Evolutionary conservation across 2,888 invertebrate species (phyloP).

Genomic region (Aromia moschata): DNA sequence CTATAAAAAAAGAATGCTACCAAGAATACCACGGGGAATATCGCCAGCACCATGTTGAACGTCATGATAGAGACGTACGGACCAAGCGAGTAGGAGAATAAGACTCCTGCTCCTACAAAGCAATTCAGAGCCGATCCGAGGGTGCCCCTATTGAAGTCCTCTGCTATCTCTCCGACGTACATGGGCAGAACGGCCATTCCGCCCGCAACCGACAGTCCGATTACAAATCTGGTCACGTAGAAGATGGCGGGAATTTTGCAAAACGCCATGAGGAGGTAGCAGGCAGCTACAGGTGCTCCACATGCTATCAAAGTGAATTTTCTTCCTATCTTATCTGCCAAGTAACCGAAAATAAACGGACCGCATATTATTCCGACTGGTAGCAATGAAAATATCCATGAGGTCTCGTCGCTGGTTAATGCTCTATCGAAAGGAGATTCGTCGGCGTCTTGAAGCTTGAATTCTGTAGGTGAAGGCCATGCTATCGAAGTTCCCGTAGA

Average conservation of each 20-base stretch:
- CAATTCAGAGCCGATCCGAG: constrained; percentile 63
- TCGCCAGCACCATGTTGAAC: constrained; percentile 31
- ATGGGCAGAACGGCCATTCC: constrained; percentile 79
- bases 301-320: constrained; percentile 73
- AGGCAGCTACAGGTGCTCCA: constrained; percentile 73
- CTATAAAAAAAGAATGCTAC: constrained; percentile 63
- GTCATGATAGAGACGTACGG: constrained; percentile 34
- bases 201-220: constrained; percentile 74
- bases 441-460: constrained; percentile 6
- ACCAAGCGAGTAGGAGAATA: constrained; percentile 36
- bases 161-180: constrained; percentile 87
- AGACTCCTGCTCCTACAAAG: constrained; percentile 30
- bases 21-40: constrained; percentile 35
- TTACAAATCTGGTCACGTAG: constrained; percentile 68
- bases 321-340: constrained; percentile 73
- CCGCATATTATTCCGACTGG: constrained; percentile 67
- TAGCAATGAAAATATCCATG: constrained; percentile 66
- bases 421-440: constrained; percentile 7
- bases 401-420: constrained; percentile 57
- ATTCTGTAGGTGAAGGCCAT: constrained; percentile 25
- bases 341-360: constrained; percentile 73
- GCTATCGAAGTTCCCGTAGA: constrained; percentile 17
- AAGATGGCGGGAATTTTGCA: constrained; percentile 55
- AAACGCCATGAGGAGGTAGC: constrained; percentile 73
- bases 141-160: constrained; percentile 79